Evolutionary conservation across 2,888 invertebrate genomes (phyloP).

Genomic region (Creontiades dilutus): DNA sequence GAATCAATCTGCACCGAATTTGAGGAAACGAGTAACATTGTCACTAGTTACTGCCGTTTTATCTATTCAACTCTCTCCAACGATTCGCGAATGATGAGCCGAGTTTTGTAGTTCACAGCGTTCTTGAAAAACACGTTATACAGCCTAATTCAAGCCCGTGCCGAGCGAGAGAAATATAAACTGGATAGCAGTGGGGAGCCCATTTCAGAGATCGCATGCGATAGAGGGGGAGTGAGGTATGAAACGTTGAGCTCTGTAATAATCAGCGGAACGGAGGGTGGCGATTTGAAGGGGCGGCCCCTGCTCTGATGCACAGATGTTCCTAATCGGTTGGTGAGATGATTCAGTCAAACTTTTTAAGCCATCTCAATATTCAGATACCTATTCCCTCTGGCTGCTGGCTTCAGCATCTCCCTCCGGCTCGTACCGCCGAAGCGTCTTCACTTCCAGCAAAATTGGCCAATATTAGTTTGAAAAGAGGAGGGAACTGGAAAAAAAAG

Average conservation of each 20-base stretch:
- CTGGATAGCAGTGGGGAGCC: too few species aligned
- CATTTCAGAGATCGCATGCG: too few species aligned
- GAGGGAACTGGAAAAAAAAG: not conserved
- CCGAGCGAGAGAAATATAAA: too few species aligned
- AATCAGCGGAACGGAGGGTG: not conserved
- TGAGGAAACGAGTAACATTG: too few species aligned
- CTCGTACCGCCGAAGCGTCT: too few species aligned
- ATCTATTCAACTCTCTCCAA: too few species aligned
- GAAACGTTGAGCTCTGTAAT: not conserved
- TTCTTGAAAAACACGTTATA: too few species aligned
- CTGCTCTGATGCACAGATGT: slow-evolving; percentile 1
- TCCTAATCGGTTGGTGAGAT: slow-evolving; percentile 39
- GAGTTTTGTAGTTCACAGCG: too few species aligned
- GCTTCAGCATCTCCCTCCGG: not conserved
- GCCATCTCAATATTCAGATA: slow-evolving; percentile 31
- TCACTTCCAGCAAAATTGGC: not conserved
- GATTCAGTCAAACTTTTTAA: slow-evolving; percentile 37
- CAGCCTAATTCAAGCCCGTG: too few species aligned
- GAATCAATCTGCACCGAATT: too few species aligned
- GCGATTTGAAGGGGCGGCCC: not conserved
- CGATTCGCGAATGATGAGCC: too few species aligned
- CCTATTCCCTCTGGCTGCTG: not conserved
- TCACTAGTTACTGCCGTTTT: too few species aligned
- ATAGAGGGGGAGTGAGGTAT: not conserved
- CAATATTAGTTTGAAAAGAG: not conserved